Evolutionary conservation across 2,113 vertebrate genomes (phyloP), one percentile per base, ranked within the genome.

Genomic region (Salvelinus namaycush): DNA sequence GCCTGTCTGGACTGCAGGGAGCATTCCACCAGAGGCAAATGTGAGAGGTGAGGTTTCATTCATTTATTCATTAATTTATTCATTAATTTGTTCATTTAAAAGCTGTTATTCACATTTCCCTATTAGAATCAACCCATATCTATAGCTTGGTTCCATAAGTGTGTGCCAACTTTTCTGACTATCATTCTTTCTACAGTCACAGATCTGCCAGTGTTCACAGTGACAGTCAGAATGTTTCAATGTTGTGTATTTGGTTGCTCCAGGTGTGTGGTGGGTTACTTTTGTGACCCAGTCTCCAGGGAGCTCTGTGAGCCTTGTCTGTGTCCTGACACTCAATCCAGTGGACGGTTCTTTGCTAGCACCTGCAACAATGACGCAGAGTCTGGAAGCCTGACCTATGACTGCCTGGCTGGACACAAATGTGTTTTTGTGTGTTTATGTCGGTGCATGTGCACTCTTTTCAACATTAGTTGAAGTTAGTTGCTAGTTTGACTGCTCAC

Each of bases 181-280:
- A 39, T 39, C 67, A 8, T 66, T 54, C 9, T 62, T 13, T 67
- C 72, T 18, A 14, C 39, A 39, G 39, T 39, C 39, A 39, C 39
- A 39, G 39, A 39, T 39, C 8, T 39, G 39, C 39, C 39, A 39
- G 39, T 39, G 39, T 39, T 9, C 51, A 57, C 13, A 57, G 14
- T 18, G 24, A 22, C 6, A 39, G 18, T 49, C 9, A 51, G 60
- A 68, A 14, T 13, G 51, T 31, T 31, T 31, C 5, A 57, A 57
- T 57, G 51, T 57, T 57, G 18, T 16, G 51, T 57, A 9, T 22
- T 22, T 22, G 18, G 60, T 70, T 71, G 26, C 76, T 89, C 75
- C 88, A 97, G 96, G 81, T 97, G 95, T 82, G 8, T 90, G 12
- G 83, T 95, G 26, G 94, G 95, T 77, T 98, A 95, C 85, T 92